phyloP scores from a whole-genome alignment of 2,113 vertebrate genomes.

The Alligator sinensis region DNA sequence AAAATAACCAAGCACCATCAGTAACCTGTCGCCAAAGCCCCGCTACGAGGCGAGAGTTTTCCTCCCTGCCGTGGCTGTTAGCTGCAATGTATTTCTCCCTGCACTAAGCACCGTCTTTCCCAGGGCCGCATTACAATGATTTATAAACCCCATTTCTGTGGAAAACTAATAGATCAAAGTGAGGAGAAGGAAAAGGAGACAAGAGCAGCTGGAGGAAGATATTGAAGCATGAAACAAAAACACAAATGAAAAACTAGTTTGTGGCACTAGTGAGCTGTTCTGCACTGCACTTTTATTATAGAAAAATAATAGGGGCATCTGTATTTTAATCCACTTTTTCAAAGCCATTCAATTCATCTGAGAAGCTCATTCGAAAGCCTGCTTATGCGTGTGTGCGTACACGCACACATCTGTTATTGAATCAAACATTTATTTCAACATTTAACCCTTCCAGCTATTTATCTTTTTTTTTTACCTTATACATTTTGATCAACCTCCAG shows the following conservation, averaged over 20 bases:
- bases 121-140: conserved; percentile 86
- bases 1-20: conserved; percentile 84
- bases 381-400: conserved; percentile 24
- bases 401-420: neutral
- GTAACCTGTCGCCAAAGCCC: conserved; percentile 82
- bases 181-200: conserved; percentile 76
- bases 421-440: conserved; percentile 24
- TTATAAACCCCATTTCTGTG: conserved; percentile 85
- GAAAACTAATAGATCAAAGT: conserved; percentile 88
- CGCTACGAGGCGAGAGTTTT: conserved; percentile 71
- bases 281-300: conserved; percentile 58
- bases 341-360: conserved; percentile 33
- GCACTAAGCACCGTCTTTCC: conserved; percentile 86
- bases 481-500: neutral
- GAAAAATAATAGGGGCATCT: conserved; percentile 73
- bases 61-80: conserved; percentile 85
- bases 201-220: conserved; percentile 80
- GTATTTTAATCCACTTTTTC: conserved; percentile 67
- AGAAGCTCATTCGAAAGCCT: conserved; percentile 25
- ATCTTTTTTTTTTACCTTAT: neutral
- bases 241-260: conserved; percentile 83
- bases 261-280: conserved; percentile 68
- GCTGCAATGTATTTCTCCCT: conserved; percentile 83
- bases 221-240: conserved; percentile 79
- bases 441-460: conserved; percentile 20